Percentiles rank a stretch among this genome's conserved stretches.
Evolutionary conservation across 2,113 vertebrate species (phyloP).

Genomic region (Dicaeum eximium): DNA sequence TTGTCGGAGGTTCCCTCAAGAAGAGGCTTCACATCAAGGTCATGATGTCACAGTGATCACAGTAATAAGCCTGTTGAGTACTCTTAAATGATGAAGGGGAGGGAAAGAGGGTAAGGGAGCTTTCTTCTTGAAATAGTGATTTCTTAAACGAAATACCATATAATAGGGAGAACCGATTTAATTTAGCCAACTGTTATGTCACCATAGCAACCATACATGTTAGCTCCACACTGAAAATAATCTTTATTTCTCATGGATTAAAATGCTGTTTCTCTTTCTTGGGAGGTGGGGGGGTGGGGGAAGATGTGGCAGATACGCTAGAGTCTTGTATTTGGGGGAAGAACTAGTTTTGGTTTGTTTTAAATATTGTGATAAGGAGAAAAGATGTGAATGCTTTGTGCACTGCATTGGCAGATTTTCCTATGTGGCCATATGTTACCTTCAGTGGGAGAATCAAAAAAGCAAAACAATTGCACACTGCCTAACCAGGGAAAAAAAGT

Average conservation of each 20-base stretch:
- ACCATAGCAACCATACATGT: slow-evolving; percentile 53
- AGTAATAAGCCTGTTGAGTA: neutral
- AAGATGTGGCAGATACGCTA: neutral
- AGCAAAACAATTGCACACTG: neutral
- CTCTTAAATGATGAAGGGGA: neutral
- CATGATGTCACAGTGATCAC: neutral
- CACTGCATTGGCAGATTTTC: neutral
- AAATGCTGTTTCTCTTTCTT: neutral
- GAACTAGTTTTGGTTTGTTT: neutral
- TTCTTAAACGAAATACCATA: slow-evolving; percentile 36
- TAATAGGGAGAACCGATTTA: slow-evolving; percentile 18
- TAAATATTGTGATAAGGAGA: neutral
- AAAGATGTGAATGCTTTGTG: neutral
- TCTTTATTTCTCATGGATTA: neutral
- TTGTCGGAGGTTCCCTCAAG: neutral
- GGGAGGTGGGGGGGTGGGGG: neutral
- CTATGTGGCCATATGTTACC: neutral
- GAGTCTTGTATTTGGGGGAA: neutral
- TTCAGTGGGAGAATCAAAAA: neutral
- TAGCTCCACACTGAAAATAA: neutral
- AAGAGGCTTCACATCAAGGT: neutral
- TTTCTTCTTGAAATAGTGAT: neutral
- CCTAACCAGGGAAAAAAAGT: neutral
- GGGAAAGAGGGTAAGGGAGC: neutral
- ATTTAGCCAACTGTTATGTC: slow-evolving; percentile 26